Evolutionary conservation across 2,113 vertebrate species (phyloP), one percentile per base, ranked within the genome.

Genomic region (Muscicapa adusta): DNA sequence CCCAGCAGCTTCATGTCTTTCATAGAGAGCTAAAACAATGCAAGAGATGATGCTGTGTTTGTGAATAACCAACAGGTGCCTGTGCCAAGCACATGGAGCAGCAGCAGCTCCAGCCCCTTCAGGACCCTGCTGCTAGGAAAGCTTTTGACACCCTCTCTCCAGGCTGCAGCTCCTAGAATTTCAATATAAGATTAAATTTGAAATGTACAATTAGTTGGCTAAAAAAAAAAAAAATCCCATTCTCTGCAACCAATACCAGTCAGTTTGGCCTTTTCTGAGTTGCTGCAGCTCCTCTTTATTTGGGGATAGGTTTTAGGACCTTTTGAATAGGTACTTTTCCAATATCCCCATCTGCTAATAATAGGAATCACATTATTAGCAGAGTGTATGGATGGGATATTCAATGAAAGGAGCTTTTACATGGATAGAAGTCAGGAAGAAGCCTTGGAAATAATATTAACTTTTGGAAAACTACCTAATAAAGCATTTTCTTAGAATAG

Each of bases 171-270:
- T 84, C 48, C 38, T 13, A 51, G 68, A 91, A 86, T 80, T 86
- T 71, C 34, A 38, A 38, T 83, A 31, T 25, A 18, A 85, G 14
- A 83, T 88, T 88, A 72, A 76, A 73, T 88, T 61, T 71, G 56
- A 84, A 96, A 91, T 36, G 28, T 81, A 40, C 53, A 92, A 90
- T 96, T 93, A 90, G 54, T 24, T 67, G 75, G 63, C 51, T 90
- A 63, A 85, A 38, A 76, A 71, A 45, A 50, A 94, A 57, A 77
- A 34, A 26, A 51, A 34, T 25, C 68, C 60, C 40, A 67, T 84
- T 43, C 25, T 80, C 48, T 67, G 11, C 80, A 88, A 84, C 33
- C 84, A 86, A 42, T 36, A 86, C 8, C 62, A 76, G 33, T 5
- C 23, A 73, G 50, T 2, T 47, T 33, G 20, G 53, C 19, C 43